These are phyloP conservation scores for Trachelus troglodyta DNA, from an alignment of 2,888 invertebrate genomes.

Conservation along the genomic window DNA sequence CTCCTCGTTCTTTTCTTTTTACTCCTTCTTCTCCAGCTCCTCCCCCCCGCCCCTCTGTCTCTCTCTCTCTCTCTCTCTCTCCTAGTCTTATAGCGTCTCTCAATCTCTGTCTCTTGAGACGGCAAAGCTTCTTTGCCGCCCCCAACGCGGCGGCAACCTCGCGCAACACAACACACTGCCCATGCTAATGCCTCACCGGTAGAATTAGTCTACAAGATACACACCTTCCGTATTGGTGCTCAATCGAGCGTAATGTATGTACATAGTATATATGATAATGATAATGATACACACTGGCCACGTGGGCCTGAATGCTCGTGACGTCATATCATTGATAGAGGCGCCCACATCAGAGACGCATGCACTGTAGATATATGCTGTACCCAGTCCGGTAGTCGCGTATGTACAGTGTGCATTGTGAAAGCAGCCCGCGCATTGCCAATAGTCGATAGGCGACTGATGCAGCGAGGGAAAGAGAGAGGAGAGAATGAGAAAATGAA, in stretches of 20 bases:
- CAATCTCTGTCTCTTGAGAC: neutral
- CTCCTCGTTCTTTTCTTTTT: constrained; percentile 19
- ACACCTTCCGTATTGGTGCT: constrained; percentile 1
- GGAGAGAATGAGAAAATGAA: constrained; percentile 21
- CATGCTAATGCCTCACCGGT: neutral
- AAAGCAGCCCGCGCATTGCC: constrained; percentile 9
- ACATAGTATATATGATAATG: neutral
- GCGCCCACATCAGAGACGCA: constrained; percentile 48
- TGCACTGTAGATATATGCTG: constrained; percentile 21
- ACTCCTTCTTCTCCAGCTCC: constrained; percentile 23
- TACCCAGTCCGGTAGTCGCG: constrained; percentile 25
- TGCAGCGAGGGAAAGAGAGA: neutral
- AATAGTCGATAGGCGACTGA: constrained; percentile 7
- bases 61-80: constrained; percentile 19
- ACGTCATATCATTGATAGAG: constrained; percentile 54
- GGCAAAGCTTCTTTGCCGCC: neutral
- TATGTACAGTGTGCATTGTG: neutral
- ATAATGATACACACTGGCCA: constrained; percentile 26
- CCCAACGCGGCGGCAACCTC: neutral
- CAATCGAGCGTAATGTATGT: neutral
- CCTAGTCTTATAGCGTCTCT: constrained; percentile 8
- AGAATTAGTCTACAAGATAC: neutral
- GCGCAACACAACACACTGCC: neutral
- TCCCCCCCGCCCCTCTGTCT: constrained; percentile 22
- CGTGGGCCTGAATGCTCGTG: constrained; percentile 35